Evolutionary conservation across 2,797 vertebrate genomes (phyloP), one percentile per base, ranked within the genome.

Genomic region (Acipenser ruthenus): DNA sequence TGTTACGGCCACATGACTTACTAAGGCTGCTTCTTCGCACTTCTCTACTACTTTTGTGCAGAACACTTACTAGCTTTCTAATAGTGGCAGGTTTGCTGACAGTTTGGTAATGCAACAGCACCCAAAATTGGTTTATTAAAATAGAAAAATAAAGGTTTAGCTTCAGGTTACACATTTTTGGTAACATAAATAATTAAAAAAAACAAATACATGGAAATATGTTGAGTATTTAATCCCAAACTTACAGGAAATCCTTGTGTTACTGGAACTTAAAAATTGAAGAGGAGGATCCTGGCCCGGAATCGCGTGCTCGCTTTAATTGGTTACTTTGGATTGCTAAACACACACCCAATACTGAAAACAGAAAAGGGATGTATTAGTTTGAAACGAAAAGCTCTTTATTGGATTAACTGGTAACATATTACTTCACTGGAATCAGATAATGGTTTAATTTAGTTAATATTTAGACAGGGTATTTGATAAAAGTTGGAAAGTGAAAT

Each of bases 21-120:
- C 96, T 98, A 99, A 47, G 97, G 97, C 75, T 95, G 98, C 84
- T 97, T 98, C 89, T 99, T 97, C 59, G 90, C 69, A 99, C 91
- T 82, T 99, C 96, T 0, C 95, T 95, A 8, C 92, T 97, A 83
- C 89, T 98, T 85, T 99, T 99, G 79, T 95, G 95, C 52, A 99
- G 85, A 64, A 98, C 66, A 7, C 94, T 97, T 62, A 99, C 77
- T 50, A 99, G 78, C 76, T 89, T 94, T 74, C 84, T 91, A 72
- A 99, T 91, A 72, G 93, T 92, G 50, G 95, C 96, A 1, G 96
- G 97, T 69, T 99, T 96, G 65, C 94, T 99, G 70, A 99, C 76
- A 1, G 97, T 98, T 80, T 98, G 95, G 80, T 96, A 99, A 80
- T 99, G 94, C 82, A 99, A 79, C 81, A 99, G 84, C 13, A 99